Evolutionary conservation across 1,140 invertebrate species (phyloP).

Genomic region (Pseudomyrmex pallidus): DNA sequence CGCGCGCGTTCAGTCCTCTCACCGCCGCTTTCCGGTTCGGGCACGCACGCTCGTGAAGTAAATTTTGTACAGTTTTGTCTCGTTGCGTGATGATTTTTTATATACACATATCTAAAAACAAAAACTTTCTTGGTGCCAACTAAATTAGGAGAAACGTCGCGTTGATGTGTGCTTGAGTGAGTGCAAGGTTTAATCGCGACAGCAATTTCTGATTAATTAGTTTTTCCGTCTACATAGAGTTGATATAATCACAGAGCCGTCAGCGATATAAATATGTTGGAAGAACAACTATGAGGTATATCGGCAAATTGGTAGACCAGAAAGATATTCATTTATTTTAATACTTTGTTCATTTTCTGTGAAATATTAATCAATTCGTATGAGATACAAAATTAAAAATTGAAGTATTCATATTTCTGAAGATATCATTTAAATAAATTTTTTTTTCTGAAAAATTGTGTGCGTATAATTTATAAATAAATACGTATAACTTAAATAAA

Average conservation of each 20-base stretch:
- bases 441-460: no score
- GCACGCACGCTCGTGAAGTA: constrained; percentile 30
- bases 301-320: not conserved
- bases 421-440: no score
- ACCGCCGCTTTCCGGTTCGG: constrained; percentile 34
- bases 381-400: no score
- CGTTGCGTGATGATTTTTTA: not conserved
- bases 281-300: constrained; percentile 6
- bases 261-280: constrained; percentile 24
- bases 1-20: constrained; percentile 34
- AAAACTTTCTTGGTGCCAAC: not conserved
- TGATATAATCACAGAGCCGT: not conserved
- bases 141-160: not conserved
- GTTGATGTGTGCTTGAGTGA: no score
- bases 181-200: no score
- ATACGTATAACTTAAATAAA: no score
- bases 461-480: no score
- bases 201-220: not conserved
- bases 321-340: not conserved
- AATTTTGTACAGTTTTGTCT: constrained; percentile 16
- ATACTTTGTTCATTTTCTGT: not conserved
- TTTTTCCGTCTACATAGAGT: no score
- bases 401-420: no score
- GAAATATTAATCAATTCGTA: not conserved
- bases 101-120: not conserved